A percentile compares a stretch with the other conserved stretches of the same genome.
Conservation (phyloP, 2,888 invertebrate genomes). For the Dasysyrphus albostriatus region DNA sequence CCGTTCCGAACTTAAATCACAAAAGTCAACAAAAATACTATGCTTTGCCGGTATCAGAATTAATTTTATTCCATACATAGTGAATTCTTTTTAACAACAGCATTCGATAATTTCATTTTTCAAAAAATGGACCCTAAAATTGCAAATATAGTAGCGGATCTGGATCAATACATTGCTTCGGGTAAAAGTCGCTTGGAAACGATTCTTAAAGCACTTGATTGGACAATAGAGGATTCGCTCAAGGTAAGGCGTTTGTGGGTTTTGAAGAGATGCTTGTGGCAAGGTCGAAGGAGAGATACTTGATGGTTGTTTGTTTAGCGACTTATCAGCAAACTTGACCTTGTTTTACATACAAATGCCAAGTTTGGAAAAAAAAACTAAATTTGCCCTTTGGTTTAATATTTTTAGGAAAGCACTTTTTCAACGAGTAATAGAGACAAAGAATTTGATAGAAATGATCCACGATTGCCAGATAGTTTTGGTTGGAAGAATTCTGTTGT, state of each 20-base stretch:
- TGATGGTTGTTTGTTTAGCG: background rate
- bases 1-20: too few species aligned
- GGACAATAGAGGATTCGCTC: constrained; percentile 78
- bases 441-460: constrained; percentile 48
- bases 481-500: constrained; percentile 74
- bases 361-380: background rate
- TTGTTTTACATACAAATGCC: background rate
- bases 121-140: constrained; percentile 10
- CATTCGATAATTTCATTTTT: background rate
- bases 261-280: background rate
- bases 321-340: background rate
- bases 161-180: constrained; percentile 66
- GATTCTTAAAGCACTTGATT: constrained; percentile 78
- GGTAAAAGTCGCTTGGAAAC: constrained; percentile 76
- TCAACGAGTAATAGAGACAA: background rate
- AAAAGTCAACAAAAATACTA: background rate
- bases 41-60: background rate
- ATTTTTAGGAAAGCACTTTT: constrained; percentile 36
- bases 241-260: constrained; percentile 70
- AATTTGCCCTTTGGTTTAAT: background rate
- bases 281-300: background rate
- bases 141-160: constrained; percentile 8
- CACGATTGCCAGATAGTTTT: constrained; percentile 75
- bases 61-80: too few species aligned
- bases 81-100: too few species aligned